Evolutionary conservation across 2,113 vertebrate genomes (phyloP), one percentile per base, ranked within the genome.

Genomic region (Himantopus leucocephalus): DNA sequence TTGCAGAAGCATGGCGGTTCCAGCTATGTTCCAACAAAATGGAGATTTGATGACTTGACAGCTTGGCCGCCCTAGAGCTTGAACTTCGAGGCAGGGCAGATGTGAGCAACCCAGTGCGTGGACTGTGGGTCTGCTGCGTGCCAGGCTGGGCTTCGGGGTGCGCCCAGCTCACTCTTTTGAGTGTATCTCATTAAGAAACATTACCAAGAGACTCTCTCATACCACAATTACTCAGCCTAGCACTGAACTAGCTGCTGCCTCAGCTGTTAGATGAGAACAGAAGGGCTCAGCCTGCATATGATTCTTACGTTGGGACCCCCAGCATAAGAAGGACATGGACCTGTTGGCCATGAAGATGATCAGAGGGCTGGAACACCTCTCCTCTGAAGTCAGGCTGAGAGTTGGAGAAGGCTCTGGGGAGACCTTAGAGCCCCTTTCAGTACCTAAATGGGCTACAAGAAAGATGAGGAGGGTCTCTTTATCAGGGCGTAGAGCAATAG

Each of bases 51-150:
- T 56, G 34, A 18, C 84, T 66, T 50, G 63, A 56, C 62, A 56
- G 39, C 52, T 84, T 22, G 8, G 30, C 74, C 2, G 2, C 59
- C 14, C 39, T 4, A 12, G 55, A 59, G 55, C 66, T 39, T 32
- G 35, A 22, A 24, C 23, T 43, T 50, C 0, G 3, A 64, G 56
- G n/a, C 21, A 48, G 62, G 24, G 32, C 23, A 24, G 67, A 47
- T 32, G 11, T 30, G 37, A 75, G 60, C 12, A 15, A 43, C 27
- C 18, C 34, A 2, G 0, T 24, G 10, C 0, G 0, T 3, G 41
- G 39, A 23, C 35, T 10, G 0, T 7, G 32, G 32, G 8, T 29
- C 41, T 66, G 37, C 60, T 50, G 8, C 9, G 0, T 29, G 50
- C 56, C 58, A 37, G 39, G 50, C 45, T 59, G 79, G 56, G 45